A percentile compares a stretch with the other conserved stretches of the same genome.
Conservation (phyloP, 2,797 vertebrate species). For the Otus scops region DNA sequence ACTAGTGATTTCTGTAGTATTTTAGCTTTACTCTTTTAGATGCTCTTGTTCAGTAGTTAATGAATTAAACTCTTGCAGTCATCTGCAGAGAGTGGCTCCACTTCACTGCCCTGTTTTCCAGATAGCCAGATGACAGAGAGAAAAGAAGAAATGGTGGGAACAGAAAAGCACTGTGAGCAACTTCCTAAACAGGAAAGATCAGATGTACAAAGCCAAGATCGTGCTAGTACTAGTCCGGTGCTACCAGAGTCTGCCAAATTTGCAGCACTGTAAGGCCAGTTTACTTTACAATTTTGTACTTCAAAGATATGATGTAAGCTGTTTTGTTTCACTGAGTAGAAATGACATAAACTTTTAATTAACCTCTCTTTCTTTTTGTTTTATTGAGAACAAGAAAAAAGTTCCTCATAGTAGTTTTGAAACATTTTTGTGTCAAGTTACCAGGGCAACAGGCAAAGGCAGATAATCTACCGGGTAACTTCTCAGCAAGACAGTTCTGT, state of each 20-base stretch:
- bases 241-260: constrained; percentile 71
- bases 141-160: constrained; percentile 69
- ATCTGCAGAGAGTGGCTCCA: background rate
- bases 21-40: background rate
- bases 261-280: constrained; percentile 72
- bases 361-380: constrained; percentile 62
- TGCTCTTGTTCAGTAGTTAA: background rate
- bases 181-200: constrained; percentile 70
- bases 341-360: constrained; percentile 64
- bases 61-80: background rate
- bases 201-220: constrained; percentile 70
- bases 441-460: constrained; percentile 77
- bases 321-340: constrained; percentile 51
- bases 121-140: constrained; percentile 61
- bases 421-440: constrained; percentile 74
- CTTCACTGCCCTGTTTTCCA: constrained; percentile 71
- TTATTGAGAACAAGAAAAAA: constrained; percentile 58
- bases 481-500: constrained; percentile 96
- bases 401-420: constrained; percentile 57
- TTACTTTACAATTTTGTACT: constrained; percentile 56
- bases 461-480: constrained; percentile 83
- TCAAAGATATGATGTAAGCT: constrained; percentile 58
- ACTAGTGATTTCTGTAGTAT: background rate
- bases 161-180: constrained; percentile 54
- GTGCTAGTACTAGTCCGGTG: constrained; percentile 55